A percentile compares a stretch with the other conserved stretches of the same genome.
phyloP scores from a whole-genome alignment of 2,888 invertebrate genomes.

The Aspidapion aeneum region DNA sequence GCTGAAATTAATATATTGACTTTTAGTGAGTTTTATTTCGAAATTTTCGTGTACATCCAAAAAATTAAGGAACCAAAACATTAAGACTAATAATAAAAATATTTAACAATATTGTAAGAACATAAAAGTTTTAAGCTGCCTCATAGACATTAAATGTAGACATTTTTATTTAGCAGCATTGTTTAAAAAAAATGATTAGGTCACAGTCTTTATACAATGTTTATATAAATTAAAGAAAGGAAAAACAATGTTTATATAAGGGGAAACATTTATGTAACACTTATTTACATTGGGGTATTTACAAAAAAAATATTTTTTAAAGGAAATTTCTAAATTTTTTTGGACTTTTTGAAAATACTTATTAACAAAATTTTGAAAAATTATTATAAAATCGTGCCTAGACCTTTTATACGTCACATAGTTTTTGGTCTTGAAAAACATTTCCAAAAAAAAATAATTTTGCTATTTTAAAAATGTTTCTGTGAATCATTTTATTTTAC shows the following conservation, averaged over 20 bases:
- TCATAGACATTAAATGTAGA: neutral
- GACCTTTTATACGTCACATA: neutral
- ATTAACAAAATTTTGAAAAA: neutral
- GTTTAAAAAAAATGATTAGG: constrained; percentile 25
- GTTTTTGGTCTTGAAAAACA: neutral
- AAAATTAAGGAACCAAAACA: too few relatives aligned
- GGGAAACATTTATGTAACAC: constrained; percentile 39
- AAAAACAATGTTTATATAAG: constrained; percentile 23
- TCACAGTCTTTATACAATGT: constrained; percentile 37
- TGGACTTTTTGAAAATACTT: neutral
- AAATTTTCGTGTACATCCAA: too few relatives aligned
- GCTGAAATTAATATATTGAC: too few relatives aligned
- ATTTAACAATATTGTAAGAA: too few relatives aligned
- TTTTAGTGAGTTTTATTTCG: too few relatives aligned
- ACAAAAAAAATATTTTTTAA: constrained; percentile 30
- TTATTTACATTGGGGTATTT: constrained; percentile 39
- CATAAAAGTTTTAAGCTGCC: too few relatives aligned
- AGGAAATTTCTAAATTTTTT: neutral
- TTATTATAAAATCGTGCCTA: neutral
- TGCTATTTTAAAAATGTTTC: too few relatives aligned
- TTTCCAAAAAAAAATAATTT: too few relatives aligned
- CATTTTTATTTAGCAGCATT: neutral
- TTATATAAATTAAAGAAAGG: constrained; percentile 31
- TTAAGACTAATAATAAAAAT: too few relatives aligned
- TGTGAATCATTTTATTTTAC: too few relatives aligned